Evolutionary conservation across 2,797 vertebrate species (phyloP), one percentile per base, ranked within the genome.

Genomic region (Miichthys miiuy): DNA sequence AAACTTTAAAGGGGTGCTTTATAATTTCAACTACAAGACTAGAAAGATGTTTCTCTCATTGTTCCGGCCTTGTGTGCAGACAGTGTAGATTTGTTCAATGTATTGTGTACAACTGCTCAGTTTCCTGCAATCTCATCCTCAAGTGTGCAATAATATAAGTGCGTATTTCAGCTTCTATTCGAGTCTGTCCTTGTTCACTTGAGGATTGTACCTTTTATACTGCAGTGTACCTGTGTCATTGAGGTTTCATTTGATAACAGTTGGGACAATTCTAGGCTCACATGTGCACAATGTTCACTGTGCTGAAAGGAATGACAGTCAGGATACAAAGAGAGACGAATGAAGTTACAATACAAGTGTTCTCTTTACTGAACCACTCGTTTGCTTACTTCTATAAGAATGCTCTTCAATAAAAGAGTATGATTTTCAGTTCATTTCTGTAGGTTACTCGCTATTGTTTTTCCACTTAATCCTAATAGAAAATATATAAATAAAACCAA

Each of bases 31-130:
- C 38, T 47, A 34, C 46, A 78, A 38, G 12, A 66, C 21, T 25
- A 55, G 3, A 21, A 23, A 20, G 20, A 18, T 10, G 11, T 38
- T 10, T 69, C 51, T 38, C n/a, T 38, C 41, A 23, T 30, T 72
- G 23, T 57, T 70, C 47, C 21, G 23, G 10, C 27, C 30, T 23
- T 47, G 30, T 16, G 42, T 65, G n/a, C 11, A 34, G n/a, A 20
- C 10, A 14, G 25, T 30, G 20, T 60, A 12, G 55, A 71, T 72
- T 46, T 83, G 21, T 78, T 85, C 57, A 58, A 42, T 80, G 78
- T 68, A 77, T 34, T 77, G 27, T 68, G 34, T 63, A 56, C 64
- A 81, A 42, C 23, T 52, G 27, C 63, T 81, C 54, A 54, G 41
- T 65, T 85, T 66, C n/a, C 47, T 60, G 8, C 44, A 64, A 18